Conservation (phyloP, 1,140 invertebrate species). For the Muscidifurax raptorellus region DNA sequence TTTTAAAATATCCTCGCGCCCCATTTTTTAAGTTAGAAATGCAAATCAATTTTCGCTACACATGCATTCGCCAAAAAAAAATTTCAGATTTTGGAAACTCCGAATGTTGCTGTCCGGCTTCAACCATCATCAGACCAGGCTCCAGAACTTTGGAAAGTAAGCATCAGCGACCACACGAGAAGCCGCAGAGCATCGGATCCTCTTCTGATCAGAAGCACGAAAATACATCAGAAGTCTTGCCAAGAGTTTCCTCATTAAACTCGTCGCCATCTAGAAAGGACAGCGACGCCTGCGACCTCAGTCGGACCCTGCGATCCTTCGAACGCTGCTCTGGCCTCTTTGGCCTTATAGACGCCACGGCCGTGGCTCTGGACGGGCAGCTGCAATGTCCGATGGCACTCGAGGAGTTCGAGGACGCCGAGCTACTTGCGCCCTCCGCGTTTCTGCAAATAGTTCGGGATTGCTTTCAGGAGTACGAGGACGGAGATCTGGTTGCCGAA, state of each 20-base stretch:
- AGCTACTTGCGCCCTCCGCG: conserved; percentile 52
- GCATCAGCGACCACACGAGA: neutral
- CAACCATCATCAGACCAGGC: no score
- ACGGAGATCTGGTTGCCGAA: conserved; percentile 55
- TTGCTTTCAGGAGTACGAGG: conserved; percentile 72
- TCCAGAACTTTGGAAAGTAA: neutral
- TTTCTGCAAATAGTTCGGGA: conserved; percentile 66
- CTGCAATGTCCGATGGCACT: conserved; percentile 42
- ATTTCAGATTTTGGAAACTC: no score
- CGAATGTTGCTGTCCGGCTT: no score
- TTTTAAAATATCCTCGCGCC: no score
- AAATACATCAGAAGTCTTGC: neutral
- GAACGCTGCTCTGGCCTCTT: conserved; percentile 48
- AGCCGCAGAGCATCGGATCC: neutral
- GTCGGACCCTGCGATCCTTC: conserved; percentile 2
- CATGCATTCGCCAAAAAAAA: no score
- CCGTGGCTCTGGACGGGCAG: neutral
- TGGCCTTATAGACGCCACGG: conserved; percentile 47
- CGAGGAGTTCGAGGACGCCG: conserved; percentile 58
- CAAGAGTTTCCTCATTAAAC: conserved; percentile 20
- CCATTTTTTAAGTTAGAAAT: no score
- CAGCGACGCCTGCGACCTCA: neutral
- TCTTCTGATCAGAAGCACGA: neutral
- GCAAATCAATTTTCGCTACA: no score
- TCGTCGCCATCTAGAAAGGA: neutral